Base-by-base conservation (phyloP, 37 sponge, comb jelly and placozoan genomes). In the Corticium candelabrum region DNA sequence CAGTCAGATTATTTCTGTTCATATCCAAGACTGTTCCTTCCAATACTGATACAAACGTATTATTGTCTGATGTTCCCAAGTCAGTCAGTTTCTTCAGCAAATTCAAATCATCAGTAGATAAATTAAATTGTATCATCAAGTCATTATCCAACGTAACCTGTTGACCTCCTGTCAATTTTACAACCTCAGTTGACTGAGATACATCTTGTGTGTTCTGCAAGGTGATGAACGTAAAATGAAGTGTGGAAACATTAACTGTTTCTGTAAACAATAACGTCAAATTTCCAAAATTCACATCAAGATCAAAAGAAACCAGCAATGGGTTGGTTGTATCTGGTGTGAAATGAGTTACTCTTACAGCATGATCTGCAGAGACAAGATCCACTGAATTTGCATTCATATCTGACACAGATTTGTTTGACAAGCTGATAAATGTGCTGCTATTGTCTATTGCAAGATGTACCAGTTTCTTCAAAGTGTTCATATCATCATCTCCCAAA, bases 181-280 rank as follows among this genome's bases (percentile, higher is more conserved):
- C 7, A 7, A 15, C 33, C 21, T 29, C 73, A 7, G 73, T 34
- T 7, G 29, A 29, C 31, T 5, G 31, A 34, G 33, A 4, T 7
- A 4, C 29, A 15, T 7, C 35, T 43, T 5, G 11, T 5, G 5
- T 11, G 73, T 70, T 82, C 78, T 94, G 90, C 5, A 94, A 0
- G 4, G 84, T 83, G 1, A 90, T 35, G 35, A 84, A 85, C 2
- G 89, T 76, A 11, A 91, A 83, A 77, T 75, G 80, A 30, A 94
- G 69, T 3, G 80, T 78, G 5, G 68, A 69, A 0, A 83, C 83
- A 2, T 39, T 69, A 15, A 90, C 87, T 1, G 89, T 90, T 74
- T 94, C 95, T 11, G 85, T 74, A 80, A 94, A 94, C 15, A 79
- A 69, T n/a, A 94, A 50, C 0, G 41, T 27, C 0, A 94, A 69